These are phyloP conservation scores for Apeltes quadracus DNA, from an alignment of 2,113 vertebrate species.

Conservation along the genomic window DNA sequence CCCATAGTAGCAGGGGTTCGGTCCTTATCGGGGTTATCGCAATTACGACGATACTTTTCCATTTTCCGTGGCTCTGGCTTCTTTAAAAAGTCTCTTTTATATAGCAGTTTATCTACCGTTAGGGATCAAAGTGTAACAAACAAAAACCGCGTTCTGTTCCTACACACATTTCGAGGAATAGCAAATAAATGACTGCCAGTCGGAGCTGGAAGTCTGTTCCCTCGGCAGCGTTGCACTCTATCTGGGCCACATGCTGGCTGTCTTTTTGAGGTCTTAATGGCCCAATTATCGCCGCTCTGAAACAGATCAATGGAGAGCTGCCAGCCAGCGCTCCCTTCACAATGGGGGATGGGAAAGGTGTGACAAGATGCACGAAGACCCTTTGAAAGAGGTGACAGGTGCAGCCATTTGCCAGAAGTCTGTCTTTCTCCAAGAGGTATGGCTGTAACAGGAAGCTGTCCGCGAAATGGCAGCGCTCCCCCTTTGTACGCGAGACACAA, in stretches of 20 bases:
- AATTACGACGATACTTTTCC: background rate
- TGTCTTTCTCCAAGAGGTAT: slow-evolving; percentile 56
- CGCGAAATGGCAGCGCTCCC: slow-evolving; percentile 32
- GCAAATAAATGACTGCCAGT: slow-evolving; percentile 42
- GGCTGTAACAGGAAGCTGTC: slow-evolving; percentile 53
- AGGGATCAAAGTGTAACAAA: slow-evolving; percentile 8
- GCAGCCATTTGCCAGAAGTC: slow-evolving; percentile 58
- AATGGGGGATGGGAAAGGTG: slow-evolving; percentile 70
- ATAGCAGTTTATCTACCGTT: background rate
- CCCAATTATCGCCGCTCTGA: slow-evolving; percentile 74
- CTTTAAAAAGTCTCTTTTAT: background rate
- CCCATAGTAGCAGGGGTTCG: background rate
- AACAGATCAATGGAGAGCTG: slow-evolving; percentile 76
- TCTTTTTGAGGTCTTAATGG: slow-evolving; percentile 77
- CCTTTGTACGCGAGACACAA: slow-evolving; percentile 55
- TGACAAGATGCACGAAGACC: slow-evolving; percentile 68
- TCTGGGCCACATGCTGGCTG: slow-evolving; percentile 61
- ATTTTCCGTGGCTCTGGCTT: background rate
- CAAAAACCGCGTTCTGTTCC: slow-evolving; percentile 26
- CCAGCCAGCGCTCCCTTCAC: slow-evolving; percentile 63
- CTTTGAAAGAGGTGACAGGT: slow-evolving; percentile 70
- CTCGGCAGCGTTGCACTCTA: slow-evolving; percentile 41
- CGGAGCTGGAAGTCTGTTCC: slow-evolving; percentile 39
- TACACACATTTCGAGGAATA: slow-evolving; percentile 29
- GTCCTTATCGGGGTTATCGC: background rate